Evolutionary conservation across 2,888 invertebrate genomes (phyloP).

Genomic region (Drosophila melanosoma): DNA sequence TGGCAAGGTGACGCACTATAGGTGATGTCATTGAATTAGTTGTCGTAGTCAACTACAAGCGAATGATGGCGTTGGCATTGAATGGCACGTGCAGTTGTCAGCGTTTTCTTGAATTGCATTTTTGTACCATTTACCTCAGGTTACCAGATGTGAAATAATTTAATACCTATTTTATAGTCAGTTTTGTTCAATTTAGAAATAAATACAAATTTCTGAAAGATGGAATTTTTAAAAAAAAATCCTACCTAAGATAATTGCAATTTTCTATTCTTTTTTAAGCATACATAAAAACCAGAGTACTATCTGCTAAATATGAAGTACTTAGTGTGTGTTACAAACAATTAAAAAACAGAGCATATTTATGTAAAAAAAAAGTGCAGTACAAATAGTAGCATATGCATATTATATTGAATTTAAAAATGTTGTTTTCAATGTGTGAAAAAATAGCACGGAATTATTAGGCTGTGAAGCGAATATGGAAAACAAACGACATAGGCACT

Average conservation of each 20-base stretch:
- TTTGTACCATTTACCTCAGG: not conserved
- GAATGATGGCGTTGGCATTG: constrained; percentile 28
- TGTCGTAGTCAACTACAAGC: constrained; percentile 22
- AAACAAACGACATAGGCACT: constrained; percentile 13
- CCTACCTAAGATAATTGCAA: not conserved
- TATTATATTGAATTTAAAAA: not conserved
- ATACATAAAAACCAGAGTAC: not conserved
- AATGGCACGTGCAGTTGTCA: constrained; percentile 35
- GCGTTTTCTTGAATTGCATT: constrained; percentile 6
- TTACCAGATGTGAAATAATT: not conserved
- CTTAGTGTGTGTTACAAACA: not conserved
- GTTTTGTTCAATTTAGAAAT: not conserved
- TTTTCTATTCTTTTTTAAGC: not conserved
- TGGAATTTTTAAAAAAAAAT: not conserved
- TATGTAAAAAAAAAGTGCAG: not conserved
- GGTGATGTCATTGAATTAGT: constrained; percentile 66
- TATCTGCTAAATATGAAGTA: not conserved
- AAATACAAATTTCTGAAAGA: not conserved
- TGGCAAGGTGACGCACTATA: constrained; percentile 49
- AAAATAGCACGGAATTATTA: constrained; percentile 27
- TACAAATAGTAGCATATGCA: not conserved
- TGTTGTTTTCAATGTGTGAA: constrained; percentile 5
- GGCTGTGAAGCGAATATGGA: constrained; percentile 23
- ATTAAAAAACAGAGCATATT: not conserved
- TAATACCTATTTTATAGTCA: not conserved